Percentiles rank a stretch among this genome's conserved stretches.
These are phyloP conservation scores for Aphrophora alni DNA, from an alignment of 2,888 invertebrate genomes.

Conservation along the genomic window DNA sequence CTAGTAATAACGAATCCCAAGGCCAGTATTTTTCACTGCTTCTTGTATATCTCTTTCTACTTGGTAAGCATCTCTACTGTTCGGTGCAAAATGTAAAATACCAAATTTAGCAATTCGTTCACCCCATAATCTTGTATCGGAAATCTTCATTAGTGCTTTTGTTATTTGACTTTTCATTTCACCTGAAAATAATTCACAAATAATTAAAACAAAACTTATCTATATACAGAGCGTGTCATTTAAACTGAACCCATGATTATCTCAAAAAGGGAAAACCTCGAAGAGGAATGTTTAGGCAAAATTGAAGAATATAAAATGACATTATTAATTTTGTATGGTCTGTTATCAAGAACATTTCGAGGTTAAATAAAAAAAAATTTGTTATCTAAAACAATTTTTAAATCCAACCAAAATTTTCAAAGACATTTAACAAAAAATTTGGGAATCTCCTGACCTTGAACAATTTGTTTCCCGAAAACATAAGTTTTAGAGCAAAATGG, in stretches of 20 bases:
- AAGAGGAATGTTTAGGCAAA: background rate
- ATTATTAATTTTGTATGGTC: too few relatives aligned
- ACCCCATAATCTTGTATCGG: constrained; percentile 54
- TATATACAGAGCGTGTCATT: too few relatives aligned
- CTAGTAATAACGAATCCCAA: constrained; percentile 64
- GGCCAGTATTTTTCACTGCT: constrained; percentile 60
- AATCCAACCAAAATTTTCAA: too few relatives aligned
- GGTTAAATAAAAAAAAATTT: too few relatives aligned
- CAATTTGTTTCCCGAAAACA: too few relatives aligned
- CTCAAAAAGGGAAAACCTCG: constrained; percentile 16
- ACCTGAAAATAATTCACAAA: constrained; percentile 56
- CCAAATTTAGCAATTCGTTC: constrained; percentile 63
- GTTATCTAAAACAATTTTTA: too few relatives aligned
- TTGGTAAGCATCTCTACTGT: constrained; percentile 61
- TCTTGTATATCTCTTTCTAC: constrained; percentile 63
- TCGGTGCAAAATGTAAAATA: constrained; percentile 59
- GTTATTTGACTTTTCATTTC: constrained; percentile 58
- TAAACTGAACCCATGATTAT: too few relatives aligned
- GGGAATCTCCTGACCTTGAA: too few relatives aligned
- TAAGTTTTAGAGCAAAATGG: too few relatives aligned
- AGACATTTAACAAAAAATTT: too few relatives aligned
- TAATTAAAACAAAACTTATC: background rate
- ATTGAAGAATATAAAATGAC: too few relatives aligned
- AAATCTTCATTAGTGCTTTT: constrained; percentile 58
- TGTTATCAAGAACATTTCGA: too few relatives aligned